phyloP scores from a whole-genome alignment of 1,140 invertebrate species.

The Drosophila pectinifera region DNA sequence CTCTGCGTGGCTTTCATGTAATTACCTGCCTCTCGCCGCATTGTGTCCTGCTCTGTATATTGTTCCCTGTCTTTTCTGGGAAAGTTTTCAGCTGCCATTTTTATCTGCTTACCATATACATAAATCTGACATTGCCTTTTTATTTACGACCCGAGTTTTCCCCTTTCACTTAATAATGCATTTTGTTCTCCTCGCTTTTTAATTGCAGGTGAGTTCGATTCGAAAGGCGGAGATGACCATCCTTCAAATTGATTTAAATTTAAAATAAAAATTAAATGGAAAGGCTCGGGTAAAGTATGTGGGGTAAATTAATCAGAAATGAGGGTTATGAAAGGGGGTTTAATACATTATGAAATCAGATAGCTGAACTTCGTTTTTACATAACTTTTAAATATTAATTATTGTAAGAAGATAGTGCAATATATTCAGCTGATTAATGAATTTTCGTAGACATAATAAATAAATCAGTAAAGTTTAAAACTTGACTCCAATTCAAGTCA shows the following conservation, averaged over 20 bases:
- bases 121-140: slow-evolving; percentile 14
- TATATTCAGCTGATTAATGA: neutral
- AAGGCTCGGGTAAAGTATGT: slow-evolving; percentile 35
- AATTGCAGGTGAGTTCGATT: slow-evolving; percentile 67
- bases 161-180: slow-evolving; percentile 53
- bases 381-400: too few species aligned
- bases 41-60: slow-evolving; percentile 16
- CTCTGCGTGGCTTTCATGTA: slow-evolving; percentile 73
- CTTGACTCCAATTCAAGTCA: too few species aligned
- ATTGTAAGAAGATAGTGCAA: too few species aligned
- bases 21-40: slow-evolving; percentile 60
- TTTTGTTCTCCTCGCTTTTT: slow-evolving; percentile 42
- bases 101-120: slow-evolving; percentile 26
- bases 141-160: slow-evolving; percentile 30
- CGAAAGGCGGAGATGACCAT: slow-evolving; percentile 6
- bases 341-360: neutral
- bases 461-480: neutral
- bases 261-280: neutral
- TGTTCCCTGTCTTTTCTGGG: slow-evolving; percentile 29
- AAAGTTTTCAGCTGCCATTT: slow-evolving; percentile 64
- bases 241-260: neutral
- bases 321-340: neutral
- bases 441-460: too few species aligned
- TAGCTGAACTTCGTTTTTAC: too few species aligned
- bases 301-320: neutral